Conservation (phyloP, 2,113 vertebrate genomes). For the Thalassarche chlororhynchos region DNA sequence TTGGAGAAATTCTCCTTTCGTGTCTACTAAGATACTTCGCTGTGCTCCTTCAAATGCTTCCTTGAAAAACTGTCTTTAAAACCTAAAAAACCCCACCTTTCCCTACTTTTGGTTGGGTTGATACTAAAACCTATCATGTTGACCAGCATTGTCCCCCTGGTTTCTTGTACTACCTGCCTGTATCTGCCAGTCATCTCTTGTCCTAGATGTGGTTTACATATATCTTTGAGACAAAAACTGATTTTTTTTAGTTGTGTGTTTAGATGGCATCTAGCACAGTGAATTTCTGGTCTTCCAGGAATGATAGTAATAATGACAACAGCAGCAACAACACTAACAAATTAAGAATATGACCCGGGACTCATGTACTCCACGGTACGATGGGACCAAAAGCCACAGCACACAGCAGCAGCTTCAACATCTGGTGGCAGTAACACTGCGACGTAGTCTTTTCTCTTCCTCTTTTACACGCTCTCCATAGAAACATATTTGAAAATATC, state of each 20-base stretch:
- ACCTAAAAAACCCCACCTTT: background rate
- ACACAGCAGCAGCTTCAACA: background rate
- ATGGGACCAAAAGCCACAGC: background rate
- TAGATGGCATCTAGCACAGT: background rate
- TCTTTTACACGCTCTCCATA: background rate
- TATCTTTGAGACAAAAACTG: background rate
- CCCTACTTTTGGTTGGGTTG: background rate
- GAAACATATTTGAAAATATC: background rate
- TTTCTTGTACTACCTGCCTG: background rate
- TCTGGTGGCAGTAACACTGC: background rate
- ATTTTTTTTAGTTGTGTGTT: background rate
- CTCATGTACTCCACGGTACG: rapidly evolving
- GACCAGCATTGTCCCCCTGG: background rate
- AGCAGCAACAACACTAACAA: background rate
- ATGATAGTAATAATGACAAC: background rate
- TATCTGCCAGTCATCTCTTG: background rate
- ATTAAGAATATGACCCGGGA: background rate
- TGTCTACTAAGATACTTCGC: background rate
- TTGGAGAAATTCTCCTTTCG: background rate
- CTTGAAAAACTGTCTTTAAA: background rate
- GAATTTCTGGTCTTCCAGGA: background rate
- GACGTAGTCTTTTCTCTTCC: background rate
- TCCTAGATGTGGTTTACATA: background rate
- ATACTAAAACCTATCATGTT: background rate
- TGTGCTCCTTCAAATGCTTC: background rate